Conservation (phyloP, 1,140 invertebrate species). For the Drosophila kohkoa region DNA sequence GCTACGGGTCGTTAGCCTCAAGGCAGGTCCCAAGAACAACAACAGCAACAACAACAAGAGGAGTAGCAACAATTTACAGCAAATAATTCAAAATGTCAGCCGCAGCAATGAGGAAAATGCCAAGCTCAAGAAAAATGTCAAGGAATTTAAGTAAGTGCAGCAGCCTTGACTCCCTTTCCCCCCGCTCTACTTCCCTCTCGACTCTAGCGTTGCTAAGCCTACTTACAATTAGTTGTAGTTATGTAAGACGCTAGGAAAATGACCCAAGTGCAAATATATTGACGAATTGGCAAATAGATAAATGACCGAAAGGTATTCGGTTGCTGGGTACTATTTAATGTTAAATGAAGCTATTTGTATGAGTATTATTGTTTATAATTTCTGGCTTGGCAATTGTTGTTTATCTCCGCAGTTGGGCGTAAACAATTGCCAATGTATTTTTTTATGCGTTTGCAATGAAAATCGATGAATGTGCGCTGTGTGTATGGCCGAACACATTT, state of each 20-base stretch:
- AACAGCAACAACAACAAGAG: slow-evolving; percentile 29
- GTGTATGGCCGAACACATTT: slow-evolving; percentile 44
- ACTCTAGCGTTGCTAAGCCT: not conserved
- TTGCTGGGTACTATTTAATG: not conserved
- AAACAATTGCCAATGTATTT: slow-evolving; percentile 58
- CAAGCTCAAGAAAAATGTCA: slow-evolving; percentile 54
- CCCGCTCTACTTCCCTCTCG: not conserved
- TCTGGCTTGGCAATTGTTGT: slow-evolving; percentile 50
- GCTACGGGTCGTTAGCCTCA: slow-evolving; percentile 68
- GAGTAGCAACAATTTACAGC: slow-evolving; percentile 51
- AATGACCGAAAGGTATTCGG: not conserved
- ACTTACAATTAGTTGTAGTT: slow-evolving; percentile 16
- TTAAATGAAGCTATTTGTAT: no score
- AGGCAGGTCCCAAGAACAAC: slow-evolving; percentile 37
- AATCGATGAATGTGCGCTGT: slow-evolving; percentile 73
- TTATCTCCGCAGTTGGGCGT: slow-evolving; percentile 53
- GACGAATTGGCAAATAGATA: slow-evolving; percentile 22
- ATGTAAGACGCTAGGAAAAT: slow-evolving; percentile 27
- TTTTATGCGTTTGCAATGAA: slow-evolving; percentile 62
- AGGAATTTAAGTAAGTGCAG: slow-evolving; percentile 46
- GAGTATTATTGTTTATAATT: slow-evolving; percentile 58
- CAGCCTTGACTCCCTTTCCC: slow-evolving; percentile 1
- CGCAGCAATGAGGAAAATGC: slow-evolving; percentile 65
- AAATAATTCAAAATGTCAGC: slow-evolving; percentile 81
- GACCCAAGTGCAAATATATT: slow-evolving; percentile 21